These are phyloP conservation scores for Macaria liturata DNA, from an alignment of 2,888 invertebrate genomes.

Conservation along the genomic window DNA sequence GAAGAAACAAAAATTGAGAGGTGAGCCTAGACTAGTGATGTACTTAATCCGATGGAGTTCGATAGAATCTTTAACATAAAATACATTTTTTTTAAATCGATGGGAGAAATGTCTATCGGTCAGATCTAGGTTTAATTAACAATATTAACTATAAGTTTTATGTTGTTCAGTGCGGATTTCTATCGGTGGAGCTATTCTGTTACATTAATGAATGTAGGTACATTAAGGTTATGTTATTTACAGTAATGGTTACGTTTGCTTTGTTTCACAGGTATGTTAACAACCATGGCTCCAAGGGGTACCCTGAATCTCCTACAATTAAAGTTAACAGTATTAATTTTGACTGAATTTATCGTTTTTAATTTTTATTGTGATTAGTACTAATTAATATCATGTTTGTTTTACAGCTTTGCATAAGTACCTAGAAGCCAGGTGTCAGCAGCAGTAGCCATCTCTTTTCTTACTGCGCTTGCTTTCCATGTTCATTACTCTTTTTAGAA, in stretches of 20 bases:
- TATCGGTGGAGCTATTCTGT: slow-evolving; percentile 1
- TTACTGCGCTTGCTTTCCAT: too few species aligned
- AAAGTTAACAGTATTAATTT: too few species aligned
- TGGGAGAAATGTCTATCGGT: neutral
- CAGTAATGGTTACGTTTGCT: slow-evolving; percentile 14
- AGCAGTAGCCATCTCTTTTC: too few species aligned
- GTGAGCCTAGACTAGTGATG: slow-evolving; percentile 3
- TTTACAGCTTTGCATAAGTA: too few species aligned
- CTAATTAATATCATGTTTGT: too few species aligned
- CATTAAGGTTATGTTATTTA: neutral
- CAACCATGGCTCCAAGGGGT: too few species aligned
- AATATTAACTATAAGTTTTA: slow-evolving; percentile 11
- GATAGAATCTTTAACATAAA: slow-evolving; percentile 18
- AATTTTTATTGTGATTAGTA: too few species aligned
- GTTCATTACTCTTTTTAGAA: too few species aligned
- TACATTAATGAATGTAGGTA: neutral
- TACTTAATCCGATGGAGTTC: slow-evolving; percentile 18
- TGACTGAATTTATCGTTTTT: too few species aligned
- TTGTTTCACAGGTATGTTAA: slow-evolving; percentile 21
- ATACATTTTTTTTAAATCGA: slow-evolving; percentile 6
- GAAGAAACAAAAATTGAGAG: slow-evolving; percentile 9
- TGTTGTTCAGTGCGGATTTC: slow-evolving; percentile 19
- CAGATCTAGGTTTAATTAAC: neutral
- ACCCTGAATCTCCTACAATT: too few species aligned
- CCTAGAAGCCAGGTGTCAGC: too few species aligned